Conservation (phyloP, 1,140 invertebrate species). For the Rhagoletis pomonella region DNA sequence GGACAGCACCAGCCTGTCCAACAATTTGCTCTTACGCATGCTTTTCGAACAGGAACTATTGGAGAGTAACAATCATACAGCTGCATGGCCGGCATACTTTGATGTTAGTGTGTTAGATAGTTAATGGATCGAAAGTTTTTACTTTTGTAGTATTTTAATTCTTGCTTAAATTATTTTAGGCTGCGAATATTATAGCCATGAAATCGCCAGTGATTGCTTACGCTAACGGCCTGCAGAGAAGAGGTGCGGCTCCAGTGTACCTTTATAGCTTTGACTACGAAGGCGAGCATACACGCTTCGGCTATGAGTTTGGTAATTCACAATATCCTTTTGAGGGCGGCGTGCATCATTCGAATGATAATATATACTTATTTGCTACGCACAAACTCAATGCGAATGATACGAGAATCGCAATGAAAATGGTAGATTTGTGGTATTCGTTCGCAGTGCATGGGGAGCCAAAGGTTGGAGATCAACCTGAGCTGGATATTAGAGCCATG, state of each 20-base stretch:
- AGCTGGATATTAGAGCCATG: constrained; percentile 48
- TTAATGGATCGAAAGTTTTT: no score
- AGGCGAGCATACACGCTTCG: constrained; percentile 69
- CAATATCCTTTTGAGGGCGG: constrained; percentile 74
- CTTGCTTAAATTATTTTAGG: constrained; percentile 55
- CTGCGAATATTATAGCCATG: constrained; percentile 62
- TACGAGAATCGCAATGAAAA: constrained; percentile 67
- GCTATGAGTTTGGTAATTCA: constrained; percentile 68
- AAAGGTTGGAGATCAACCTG: constrained; percentile 23
- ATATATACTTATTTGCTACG: constrained; percentile 72
- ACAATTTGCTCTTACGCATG: constrained; percentile 62
- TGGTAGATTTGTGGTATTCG: constrained; percentile 73
- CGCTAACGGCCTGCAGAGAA: constrained; percentile 59
- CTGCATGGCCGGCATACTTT: constrained; percentile 65
- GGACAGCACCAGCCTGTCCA: constrained; percentile 62
- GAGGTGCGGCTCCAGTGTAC: constrained; percentile 61
- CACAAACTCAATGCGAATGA: constrained; percentile 67
- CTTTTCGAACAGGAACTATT: constrained; percentile 62
- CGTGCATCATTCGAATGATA: constrained; percentile 73
- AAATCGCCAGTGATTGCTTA: constrained; percentile 69
- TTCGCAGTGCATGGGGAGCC: constrained; percentile 70
- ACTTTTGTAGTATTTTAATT: no score
- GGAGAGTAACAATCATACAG: constrained; percentile 62
- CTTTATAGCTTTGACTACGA: constrained; percentile 72
- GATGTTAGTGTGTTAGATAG: constrained; percentile 61